These are phyloP conservation scores for Centropus unirufus DNA, from an alignment of 2,113 vertebrate species.

Conservation along the genomic window DNA sequence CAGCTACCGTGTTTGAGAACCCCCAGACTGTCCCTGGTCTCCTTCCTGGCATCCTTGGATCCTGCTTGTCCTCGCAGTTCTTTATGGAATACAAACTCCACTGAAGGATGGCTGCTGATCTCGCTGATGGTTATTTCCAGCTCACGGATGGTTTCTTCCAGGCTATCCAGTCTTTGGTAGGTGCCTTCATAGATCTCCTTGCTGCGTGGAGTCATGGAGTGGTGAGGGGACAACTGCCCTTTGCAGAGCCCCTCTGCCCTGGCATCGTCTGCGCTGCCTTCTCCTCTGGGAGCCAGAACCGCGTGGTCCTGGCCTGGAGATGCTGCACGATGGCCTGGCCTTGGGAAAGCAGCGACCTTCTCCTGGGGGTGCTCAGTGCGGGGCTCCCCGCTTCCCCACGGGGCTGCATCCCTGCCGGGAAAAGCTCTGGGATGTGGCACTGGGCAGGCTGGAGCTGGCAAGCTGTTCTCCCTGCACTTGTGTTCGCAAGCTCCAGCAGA, in stretches of 20 bases:
- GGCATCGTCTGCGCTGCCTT: background rate
- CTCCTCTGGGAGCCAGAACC: background rate
- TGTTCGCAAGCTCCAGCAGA: background rate
- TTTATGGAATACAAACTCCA: constrained; percentile 3
- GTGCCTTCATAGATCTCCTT: constrained; percentile 61
- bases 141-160: constrained; percentile 91
- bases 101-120: constrained; percentile 76
- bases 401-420: background rate
- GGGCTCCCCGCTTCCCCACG: fast-evolving
- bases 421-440: constrained; percentile 42
- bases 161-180: constrained; percentile 85
- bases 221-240: background rate
- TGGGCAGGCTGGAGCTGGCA: background rate
- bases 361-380: background rate
- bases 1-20: background rate
- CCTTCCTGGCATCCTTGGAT: background rate
- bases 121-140: constrained; percentile 88
- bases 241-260: background rate
- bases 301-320: background rate
- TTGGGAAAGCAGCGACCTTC: background rate
- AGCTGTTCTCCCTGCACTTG: background rate
- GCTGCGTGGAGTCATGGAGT: background rate
- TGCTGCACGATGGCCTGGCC: constrained; percentile 11
- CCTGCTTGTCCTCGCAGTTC: background rate
- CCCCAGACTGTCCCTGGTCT: background rate